A percentile compares a stretch with the other conserved stretches of the same genome.
phyloP scores from a whole-genome alignment of 2,797 vertebrate species.

The Dipus sagitta region DNA sequence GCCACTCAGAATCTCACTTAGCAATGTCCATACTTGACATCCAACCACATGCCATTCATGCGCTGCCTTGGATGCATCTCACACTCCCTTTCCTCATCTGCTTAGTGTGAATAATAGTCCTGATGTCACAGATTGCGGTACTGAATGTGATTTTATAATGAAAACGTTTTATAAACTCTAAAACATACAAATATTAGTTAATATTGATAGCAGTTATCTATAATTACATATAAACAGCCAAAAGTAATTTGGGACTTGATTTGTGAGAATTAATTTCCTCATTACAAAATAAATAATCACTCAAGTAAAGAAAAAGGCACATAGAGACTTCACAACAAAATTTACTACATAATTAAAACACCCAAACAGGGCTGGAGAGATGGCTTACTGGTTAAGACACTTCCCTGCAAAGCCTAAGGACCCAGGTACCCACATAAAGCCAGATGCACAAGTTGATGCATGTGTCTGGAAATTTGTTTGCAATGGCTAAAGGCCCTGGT shows the following conservation, averaged over 20 bases:
- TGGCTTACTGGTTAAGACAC: too few species aligned
- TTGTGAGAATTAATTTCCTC: background rate
- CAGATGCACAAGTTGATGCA: too few species aligned
- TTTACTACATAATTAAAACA: background rate
- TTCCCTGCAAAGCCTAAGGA: too few species aligned
- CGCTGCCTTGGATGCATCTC: too few species aligned
- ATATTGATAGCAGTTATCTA: background rate
- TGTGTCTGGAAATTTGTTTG: too few species aligned
- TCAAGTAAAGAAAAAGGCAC: background rate
- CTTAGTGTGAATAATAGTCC: background rate
- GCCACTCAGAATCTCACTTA: background rate
- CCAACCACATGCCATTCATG: background rate
- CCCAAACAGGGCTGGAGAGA: background rate
- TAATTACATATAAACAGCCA: background rate
- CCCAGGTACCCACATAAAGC: too few species aligned
- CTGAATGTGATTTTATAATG: background rate
- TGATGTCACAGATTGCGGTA: background rate
- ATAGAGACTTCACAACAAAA: background rate
- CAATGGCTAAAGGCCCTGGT: too few species aligned
- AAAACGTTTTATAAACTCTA: background rate
- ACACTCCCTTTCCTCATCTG: background rate
- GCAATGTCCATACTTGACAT: background rate
- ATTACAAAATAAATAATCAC: conserved; percentile 20
- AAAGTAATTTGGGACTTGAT: background rate
- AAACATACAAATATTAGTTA: background rate